Evolutionary conservation across 2,888 invertebrate species (phyloP).

Genomic region (Nebria brevicollis): DNA sequence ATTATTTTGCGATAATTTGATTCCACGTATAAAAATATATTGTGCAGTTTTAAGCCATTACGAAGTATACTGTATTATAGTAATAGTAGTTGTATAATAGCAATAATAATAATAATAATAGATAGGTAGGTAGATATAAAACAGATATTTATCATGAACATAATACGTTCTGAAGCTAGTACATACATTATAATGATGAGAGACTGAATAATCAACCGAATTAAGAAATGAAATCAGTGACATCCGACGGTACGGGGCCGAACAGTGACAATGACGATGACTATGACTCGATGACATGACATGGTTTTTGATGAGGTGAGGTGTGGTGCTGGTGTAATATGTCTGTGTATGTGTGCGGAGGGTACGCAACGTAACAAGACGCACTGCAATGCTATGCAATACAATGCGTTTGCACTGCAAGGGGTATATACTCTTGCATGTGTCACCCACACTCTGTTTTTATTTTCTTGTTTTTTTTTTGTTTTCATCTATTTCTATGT

Average conservation of each 20-base stretch:
- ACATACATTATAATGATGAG: slow-evolving; percentile 30
- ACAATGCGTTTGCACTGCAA: not conserved
- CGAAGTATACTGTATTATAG: slow-evolving; percentile 46
- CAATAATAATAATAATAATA: slow-evolving; percentile 19
- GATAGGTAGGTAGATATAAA: slow-evolving; percentile 29
- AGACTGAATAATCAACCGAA: slow-evolving; percentile 28
- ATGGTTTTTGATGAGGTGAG: slow-evolving; percentile 1
- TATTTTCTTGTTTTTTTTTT: not conserved
- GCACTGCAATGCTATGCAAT: not conserved
- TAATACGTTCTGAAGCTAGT: slow-evolving; percentile 36
- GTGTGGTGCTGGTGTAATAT: not conserved
- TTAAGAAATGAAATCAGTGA: slow-evolving; percentile 20
- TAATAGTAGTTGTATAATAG: slow-evolving; percentile 38
- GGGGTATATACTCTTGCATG: not conserved
- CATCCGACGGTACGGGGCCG: slow-evolving; percentile 6
- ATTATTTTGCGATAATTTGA: slow-evolving; percentile 60
- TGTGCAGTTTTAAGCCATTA: slow-evolving; percentile 63
- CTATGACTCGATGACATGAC: not conserved
- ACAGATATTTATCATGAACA: slow-evolving; percentile 42
- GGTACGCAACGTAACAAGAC: not conserved
- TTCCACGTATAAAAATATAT: slow-evolving; percentile 65
- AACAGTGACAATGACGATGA: not conserved
- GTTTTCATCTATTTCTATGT: slow-evolving; percentile 8
- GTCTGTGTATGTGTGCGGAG: not conserved
- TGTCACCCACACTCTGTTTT: not conserved